phyloP scores from a whole-genome alignment of 2,888 invertebrate genomes.

The Lingula anatina region DNA sequence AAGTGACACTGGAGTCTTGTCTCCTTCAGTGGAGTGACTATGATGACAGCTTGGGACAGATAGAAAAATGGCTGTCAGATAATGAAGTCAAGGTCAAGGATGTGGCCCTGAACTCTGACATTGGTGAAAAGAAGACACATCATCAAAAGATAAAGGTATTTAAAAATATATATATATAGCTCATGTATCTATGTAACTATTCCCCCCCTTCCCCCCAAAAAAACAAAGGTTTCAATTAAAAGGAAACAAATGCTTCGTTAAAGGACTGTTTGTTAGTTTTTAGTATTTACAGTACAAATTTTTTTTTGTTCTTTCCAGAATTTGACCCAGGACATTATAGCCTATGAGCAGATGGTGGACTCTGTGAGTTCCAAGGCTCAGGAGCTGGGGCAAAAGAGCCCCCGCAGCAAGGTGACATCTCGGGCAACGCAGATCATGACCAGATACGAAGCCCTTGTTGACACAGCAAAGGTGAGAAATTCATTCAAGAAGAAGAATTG shows the following conservation, averaged over 20 bases:
- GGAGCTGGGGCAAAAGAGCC: slow-evolving; percentile 83
- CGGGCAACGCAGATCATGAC: slow-evolving; percentile 80
- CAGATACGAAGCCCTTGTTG: slow-evolving; percentile 83
- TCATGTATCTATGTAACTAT: too few species aligned
- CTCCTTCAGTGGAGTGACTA: slow-evolving; percentile 89
- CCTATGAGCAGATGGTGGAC: slow-evolving; percentile 95
- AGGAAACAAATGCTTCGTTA: too few species aligned
- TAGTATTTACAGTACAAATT: not conserved
- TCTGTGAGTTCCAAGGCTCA: slow-evolving; percentile 90
- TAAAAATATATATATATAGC: not conserved
- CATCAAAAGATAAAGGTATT: slow-evolving; percentile 46
- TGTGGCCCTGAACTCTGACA: slow-evolving; percentile 37
- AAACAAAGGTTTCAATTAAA: too few species aligned
- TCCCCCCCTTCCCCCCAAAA: too few species aligned
- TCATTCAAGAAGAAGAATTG: too few species aligned
- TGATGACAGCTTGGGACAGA: slow-evolving; percentile 85
- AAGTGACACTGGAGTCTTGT: slow-evolving; percentile 80
- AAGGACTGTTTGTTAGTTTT: not conserved
- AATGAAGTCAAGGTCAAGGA: slow-evolving; percentile 70
- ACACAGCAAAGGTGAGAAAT: slow-evolving; percentile 63
- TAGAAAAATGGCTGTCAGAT: slow-evolving; percentile 91
- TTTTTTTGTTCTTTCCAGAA: slow-evolving; percentile 53
- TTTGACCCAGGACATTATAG: slow-evolving; percentile 92
- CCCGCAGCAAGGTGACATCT: slow-evolving; percentile 51
- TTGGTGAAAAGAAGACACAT: slow-evolving; percentile 45